Conservation (phyloP, 2,113 vertebrate genomes). For the Lagenorhynchus albirostris region DNA sequence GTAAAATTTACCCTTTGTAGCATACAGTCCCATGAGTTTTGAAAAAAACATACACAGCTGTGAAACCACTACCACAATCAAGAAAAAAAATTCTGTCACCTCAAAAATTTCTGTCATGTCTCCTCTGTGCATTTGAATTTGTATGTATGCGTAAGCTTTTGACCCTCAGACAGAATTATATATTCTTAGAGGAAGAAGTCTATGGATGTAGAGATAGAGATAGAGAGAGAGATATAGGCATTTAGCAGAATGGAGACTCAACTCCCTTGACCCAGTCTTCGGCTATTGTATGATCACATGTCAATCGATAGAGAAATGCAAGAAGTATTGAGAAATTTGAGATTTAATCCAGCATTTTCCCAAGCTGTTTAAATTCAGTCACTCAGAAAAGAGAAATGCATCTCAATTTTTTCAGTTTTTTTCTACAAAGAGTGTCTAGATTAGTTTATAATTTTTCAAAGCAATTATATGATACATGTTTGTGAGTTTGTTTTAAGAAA, state of each 20-base stretch:
- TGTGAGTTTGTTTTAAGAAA: not conserved
- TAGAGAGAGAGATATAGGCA: not conserved
- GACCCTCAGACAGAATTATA: not conserved
- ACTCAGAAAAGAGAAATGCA: not conserved
- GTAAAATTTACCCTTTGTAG: not conserved
- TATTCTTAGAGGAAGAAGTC: not conserved
- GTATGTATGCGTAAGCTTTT: not conserved
- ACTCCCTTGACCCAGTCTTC: not conserved
- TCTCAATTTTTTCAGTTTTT: not conserved
- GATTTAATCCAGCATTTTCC: not conserved
- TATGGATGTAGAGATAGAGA: not conserved
- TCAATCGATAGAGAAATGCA: not conserved
- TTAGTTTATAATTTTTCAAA: not conserved
- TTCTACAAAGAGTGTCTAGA: not conserved
- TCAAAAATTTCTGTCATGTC: not conserved
- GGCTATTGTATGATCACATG: not conserved
- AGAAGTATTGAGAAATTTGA: not conserved
- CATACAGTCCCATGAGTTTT: not conserved
- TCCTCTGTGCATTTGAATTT: not conserved
- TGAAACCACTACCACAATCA: not conserved
- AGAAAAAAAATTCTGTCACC: not conserved
- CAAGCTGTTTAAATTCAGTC: not conserved
- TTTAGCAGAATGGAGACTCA: not conserved
- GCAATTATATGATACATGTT: not conserved
- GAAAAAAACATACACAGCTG: not conserved